Percentiles rank a stretch among this genome's conserved stretches.
These are phyloP conservation scores for Sitta carolinensis DNA, from an alignment of 2,797 vertebrate species.

Conservation along the genomic window DNA sequence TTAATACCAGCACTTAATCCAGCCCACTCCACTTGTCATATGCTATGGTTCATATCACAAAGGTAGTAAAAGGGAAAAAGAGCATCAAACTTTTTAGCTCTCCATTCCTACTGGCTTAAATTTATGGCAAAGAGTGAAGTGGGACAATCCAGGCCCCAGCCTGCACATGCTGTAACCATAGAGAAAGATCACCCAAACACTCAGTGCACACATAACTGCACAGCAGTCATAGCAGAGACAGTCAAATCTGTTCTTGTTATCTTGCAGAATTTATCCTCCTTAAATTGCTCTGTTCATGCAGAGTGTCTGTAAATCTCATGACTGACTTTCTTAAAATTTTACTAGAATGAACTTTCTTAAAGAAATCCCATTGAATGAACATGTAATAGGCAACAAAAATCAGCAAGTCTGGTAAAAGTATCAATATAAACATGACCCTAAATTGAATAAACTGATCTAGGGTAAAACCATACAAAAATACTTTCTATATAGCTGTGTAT, in stretches of 20 bases:
- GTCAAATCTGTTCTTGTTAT: not conserved
- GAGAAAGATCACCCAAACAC: not conserved
- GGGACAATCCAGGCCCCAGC: not conserved
- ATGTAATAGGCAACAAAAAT: not conserved
- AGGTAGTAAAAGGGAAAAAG: not conserved
- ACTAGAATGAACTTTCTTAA: not conserved
- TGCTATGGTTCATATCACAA: not conserved
- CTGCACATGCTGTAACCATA: not conserved
- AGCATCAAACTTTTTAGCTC: not conserved
- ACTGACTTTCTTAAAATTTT: not conserved
- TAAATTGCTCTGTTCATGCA: not conserved
- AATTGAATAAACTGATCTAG: not conserved
- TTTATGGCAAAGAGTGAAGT: not conserved
- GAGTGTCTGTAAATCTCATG: not conserved
- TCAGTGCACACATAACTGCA: rapidly evolving
- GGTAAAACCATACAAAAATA: not conserved
- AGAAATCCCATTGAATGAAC: not conserved
- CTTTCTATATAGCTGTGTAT: not conserved
- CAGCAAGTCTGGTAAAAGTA: not conserved
- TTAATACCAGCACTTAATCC: not conserved
- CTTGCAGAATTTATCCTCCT: not conserved
- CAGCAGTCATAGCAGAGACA: not conserved
- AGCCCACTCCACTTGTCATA: not conserved
- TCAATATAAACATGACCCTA: not conserved
- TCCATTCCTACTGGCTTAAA: not conserved